A percentile compares a stretch with the other conserved stretches of the same genome.
Evolutionary conservation across 2,113 vertebrate genomes (phyloP).

Genomic region (Heterochromis multidens): DNA sequence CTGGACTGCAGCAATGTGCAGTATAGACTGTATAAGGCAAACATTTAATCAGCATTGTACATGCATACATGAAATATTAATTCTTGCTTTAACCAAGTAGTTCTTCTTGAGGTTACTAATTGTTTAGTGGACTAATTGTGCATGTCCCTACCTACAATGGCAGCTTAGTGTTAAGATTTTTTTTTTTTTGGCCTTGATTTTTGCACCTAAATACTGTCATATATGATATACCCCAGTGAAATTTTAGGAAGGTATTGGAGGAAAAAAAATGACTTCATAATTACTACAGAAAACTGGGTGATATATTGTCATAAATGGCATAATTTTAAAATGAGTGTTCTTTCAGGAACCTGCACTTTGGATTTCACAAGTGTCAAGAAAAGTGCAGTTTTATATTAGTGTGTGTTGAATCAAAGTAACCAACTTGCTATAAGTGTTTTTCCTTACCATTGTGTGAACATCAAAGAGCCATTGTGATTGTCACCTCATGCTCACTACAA

Average conservation of each 20-base stretch:
- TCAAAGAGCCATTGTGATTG: conserved; percentile 9
- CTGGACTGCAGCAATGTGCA: background rate
- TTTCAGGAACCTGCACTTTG: background rate
- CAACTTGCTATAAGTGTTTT: background rate
- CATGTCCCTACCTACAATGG: background rate
- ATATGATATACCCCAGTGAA: background rate
- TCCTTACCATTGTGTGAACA: background rate
- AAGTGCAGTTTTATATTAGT: background rate
- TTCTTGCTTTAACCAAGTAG: background rate
- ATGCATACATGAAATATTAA: background rate
- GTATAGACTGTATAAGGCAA: too few species aligned
- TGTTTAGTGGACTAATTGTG: background rate
- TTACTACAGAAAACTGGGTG: background rate
- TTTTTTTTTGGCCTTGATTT: background rate
- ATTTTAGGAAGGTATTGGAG: background rate
- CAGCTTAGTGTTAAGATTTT: background rate
- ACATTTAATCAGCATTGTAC: too few species aligned
- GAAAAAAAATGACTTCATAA: background rate
- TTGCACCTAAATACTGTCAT: background rate
- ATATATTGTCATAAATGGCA: background rate
- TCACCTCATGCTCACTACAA: conserved; percentile 18
- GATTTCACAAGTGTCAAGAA: background rate
- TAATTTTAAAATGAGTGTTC: background rate
- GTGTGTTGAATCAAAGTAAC: background rate
- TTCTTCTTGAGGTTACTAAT: background rate